Evolutionary conservation across 2,113 vertebrate genomes (phyloP), one percentile per base, ranked within the genome.

Genomic region (Lagopus leucura): DNA sequence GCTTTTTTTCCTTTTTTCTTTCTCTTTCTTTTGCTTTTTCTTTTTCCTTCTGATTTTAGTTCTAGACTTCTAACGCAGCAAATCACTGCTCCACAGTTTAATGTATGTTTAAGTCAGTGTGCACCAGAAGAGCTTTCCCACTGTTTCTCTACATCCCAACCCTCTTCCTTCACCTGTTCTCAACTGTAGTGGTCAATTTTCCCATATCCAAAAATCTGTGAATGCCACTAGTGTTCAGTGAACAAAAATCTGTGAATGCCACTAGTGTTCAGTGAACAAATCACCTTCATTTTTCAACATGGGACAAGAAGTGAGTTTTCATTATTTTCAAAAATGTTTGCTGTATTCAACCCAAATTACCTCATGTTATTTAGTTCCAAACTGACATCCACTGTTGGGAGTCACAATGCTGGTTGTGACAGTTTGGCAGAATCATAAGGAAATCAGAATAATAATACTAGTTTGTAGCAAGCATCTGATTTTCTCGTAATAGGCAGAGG

Each of bases 401-500:
- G 67, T 73, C 13, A 73, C 25, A 81, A 10, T 4, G 5, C 4
- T 83, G 6, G 7, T 32, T 89, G 21, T 60, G 28, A 55, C 22
- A 81, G 34, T 38, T 92, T 25, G 66, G 28, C 79, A 90, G 93
- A 91, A 34, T 55, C 11, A 30, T 38, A 72, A 71, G 17, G 43
- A 60, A 69, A 4, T 76, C 5, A 30, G 28, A 88, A 38, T 63
- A 67, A 34, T 63, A 67, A 8, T 60, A 3, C 2, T n/a, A 58
- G 15, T 55, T 78, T 81, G 52, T 75, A 50, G 8, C 21, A 70
- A 77, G 82, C 52, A n/a, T 91, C 55, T 92, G 67, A 69, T 77
- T 88, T 91, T 77, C 54, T 83, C 64, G 77, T 86, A 69, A 60
- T 34, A 74, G 70, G 47, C 21, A 90, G 79, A 86, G 93, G 38